These are phyloP conservation scores for Pomacea canaliculata DNA, from an alignment of 2,888 invertebrate genomes.

Conservation along the genomic window DNA sequence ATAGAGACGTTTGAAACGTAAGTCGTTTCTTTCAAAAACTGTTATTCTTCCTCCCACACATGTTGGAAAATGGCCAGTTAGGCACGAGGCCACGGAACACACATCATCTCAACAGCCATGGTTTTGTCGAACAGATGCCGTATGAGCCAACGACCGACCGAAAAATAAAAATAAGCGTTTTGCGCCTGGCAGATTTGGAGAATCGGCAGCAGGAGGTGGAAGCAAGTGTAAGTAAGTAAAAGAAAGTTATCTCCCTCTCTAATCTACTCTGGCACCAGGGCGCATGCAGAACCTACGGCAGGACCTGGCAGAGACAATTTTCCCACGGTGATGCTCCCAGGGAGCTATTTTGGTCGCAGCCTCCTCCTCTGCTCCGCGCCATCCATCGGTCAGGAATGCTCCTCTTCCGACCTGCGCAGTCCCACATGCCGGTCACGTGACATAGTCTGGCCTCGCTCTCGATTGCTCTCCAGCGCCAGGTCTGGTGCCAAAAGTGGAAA, in stretches of 20 bases:
- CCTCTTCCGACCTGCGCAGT: background rate
- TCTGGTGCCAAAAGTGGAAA: conserved; percentile 21
- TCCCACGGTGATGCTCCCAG: conserved; percentile 9
- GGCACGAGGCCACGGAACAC: too few species aligned
- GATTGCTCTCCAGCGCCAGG: background rate
- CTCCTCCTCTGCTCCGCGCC: background rate
- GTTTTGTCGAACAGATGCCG: too few species aligned
- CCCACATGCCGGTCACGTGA: conserved; percentile 13
- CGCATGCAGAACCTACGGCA: too few species aligned
- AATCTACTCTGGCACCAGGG: too few species aligned
- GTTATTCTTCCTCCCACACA: too few species aligned
- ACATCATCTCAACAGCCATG: too few species aligned
- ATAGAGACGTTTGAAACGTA: too few species aligned
- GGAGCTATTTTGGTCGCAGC: conserved; percentile 13
- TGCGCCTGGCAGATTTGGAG: background rate
- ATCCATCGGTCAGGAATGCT: conserved; percentile 15
- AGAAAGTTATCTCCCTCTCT: background rate
- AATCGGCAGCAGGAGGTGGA: background rate
- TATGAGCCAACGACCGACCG: too few species aligned
- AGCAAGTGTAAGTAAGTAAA: background rate
- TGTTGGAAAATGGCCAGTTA: too few species aligned
- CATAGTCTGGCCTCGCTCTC: conserved; percentile 15
- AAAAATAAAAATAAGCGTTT: too few species aligned
- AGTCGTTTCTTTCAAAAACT: too few species aligned
- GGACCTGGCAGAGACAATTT: background rate